phyloP scores from a whole-genome alignment of 2,888 invertebrate species.

The Heliconius hortense region DNA sequence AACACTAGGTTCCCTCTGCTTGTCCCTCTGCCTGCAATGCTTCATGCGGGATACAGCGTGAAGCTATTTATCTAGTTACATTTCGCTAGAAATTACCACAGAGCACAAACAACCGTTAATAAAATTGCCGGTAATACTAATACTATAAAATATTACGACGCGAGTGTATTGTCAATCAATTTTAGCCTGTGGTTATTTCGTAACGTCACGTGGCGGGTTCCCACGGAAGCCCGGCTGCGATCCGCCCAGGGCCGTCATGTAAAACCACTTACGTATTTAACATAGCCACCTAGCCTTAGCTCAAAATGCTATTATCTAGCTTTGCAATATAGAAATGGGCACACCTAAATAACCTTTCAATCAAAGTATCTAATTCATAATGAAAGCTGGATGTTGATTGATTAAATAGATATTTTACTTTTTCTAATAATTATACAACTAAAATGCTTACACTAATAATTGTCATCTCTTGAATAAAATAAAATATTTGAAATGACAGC shows the following conservation, averaged over 20 bases:
- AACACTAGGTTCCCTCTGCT: no score
- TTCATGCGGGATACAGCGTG: no score
- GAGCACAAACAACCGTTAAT: not conserved
- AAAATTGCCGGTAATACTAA: conserved; percentile 35
- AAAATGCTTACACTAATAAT: no score
- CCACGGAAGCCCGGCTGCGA: conserved; percentile 77
- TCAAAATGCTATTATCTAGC: conserved; percentile 79
- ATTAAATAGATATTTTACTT: not conserved
- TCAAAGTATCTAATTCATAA: conserved; percentile 30
- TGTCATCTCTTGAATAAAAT: no score
- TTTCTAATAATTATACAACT: not conserved
- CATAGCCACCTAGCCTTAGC: conserved; percentile 75
- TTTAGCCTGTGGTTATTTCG: conserved; percentile 76
- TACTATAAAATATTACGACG: conserved; percentile 43
- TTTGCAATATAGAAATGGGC: conserved; percentile 71
- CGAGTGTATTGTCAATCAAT: conserved; percentile 72
- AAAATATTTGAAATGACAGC: not conserved
- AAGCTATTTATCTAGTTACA: not conserved
- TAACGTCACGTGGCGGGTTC: conserved; percentile 77
- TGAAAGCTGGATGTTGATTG: conserved; percentile 9
- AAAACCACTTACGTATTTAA: conserved; percentile 79
- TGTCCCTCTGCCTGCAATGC: no score
- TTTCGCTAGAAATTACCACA: not conserved
- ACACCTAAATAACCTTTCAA: conserved; percentile 71
- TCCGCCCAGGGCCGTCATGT: conserved; percentile 79